Percentiles rank a stretch among this genome's conserved stretches.
Evolutionary conservation across 1,140 invertebrate species (phyloP).

Genomic region (Brachionus koreanus): DNA sequence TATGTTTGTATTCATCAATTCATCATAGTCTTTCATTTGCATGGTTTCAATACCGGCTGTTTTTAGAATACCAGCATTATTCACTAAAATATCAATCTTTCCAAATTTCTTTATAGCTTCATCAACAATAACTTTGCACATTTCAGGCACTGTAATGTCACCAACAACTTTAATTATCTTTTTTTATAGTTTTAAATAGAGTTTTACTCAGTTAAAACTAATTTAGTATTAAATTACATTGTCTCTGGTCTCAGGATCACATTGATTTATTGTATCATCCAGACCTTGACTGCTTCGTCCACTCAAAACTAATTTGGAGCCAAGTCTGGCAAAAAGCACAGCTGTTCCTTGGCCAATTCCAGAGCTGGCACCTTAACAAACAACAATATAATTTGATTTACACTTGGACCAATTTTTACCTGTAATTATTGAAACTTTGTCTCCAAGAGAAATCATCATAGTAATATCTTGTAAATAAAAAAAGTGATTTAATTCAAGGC

Average conservation of each 20-base stretch:
- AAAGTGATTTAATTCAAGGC: not conserved
- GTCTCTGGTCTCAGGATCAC: constrained; percentile 55
- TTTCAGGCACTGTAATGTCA: constrained; percentile 47
- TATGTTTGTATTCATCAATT: constrained; percentile 77
- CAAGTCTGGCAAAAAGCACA: constrained; percentile 69
- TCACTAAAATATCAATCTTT: constrained; percentile 66
- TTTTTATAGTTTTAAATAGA: not conserved
- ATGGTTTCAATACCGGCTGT: constrained; percentile 77
- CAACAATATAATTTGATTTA: not conserved
- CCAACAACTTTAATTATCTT: constrained; percentile 45
- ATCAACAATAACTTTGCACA: constrained; percentile 49
- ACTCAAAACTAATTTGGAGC: constrained; percentile 67
- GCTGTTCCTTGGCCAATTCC: constrained; percentile 80
- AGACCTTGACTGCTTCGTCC: constrained; percentile 71
- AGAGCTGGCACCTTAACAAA: constrained; percentile 67
- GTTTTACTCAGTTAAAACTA: not conserved
- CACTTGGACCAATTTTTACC: not conserved
- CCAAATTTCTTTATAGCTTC: constrained; percentile 49
- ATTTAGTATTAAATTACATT: not conserved
- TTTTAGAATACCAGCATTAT: constrained; percentile 81
- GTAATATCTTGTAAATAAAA: not conserved
- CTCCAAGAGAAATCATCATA: constrained; percentile 6
- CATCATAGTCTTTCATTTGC: constrained; percentile 74
- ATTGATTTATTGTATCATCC: constrained; percentile 65
- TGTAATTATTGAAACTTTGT: constrained; percentile 37